Conservation (phyloP, 2,797 vertebrate genomes). For the Glossophaga mutica region DNA sequence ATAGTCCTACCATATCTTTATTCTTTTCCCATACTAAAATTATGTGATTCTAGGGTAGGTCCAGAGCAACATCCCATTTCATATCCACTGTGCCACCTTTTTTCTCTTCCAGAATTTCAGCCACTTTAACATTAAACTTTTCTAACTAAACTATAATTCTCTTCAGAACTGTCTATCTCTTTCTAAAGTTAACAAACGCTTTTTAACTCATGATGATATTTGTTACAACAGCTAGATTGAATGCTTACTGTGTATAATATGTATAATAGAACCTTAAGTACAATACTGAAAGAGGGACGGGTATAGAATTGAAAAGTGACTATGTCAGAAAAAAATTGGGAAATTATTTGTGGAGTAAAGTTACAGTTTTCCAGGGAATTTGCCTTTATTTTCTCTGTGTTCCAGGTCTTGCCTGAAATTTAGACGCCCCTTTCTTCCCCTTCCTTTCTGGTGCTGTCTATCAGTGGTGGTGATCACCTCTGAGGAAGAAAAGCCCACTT, state of each 20-base stretch:
- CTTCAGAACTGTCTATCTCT: slow-evolving; percentile 44
- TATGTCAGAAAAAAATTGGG: neutral
- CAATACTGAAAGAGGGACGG: neutral
- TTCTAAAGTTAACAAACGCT: slow-evolving; percentile 22
- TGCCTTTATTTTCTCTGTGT: slow-evolving; percentile 69
- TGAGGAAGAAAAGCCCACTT: slow-evolving; percentile 64
- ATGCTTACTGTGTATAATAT: slow-evolving; percentile 26
- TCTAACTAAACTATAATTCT: neutral
- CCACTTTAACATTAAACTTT: slow-evolving; percentile 23
- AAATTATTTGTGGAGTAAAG: slow-evolving; percentile 47
- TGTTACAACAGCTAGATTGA: slow-evolving; percentile 34
- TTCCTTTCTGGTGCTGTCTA: slow-evolving; percentile 45
- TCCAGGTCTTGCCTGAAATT: slow-evolving; percentile 63
- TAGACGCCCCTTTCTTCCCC: slow-evolving; percentile 50
- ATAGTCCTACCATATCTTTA: neutral
- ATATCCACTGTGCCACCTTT: neutral
- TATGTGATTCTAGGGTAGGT: neutral
- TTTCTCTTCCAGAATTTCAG: neutral
- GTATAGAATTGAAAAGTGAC: neutral
- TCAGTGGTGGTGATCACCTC: slow-evolving; percentile 41
- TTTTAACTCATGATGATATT: neutral
- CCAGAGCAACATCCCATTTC: neutral
- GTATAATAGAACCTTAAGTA: slow-evolving; percentile 2
- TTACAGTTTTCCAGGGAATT: slow-evolving; percentile 52
- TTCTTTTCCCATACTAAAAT: slow-evolving; percentile 25